phyloP scores from a whole-genome alignment of 2,888 invertebrate genomes.

The Apodemia duryi region DNA sequence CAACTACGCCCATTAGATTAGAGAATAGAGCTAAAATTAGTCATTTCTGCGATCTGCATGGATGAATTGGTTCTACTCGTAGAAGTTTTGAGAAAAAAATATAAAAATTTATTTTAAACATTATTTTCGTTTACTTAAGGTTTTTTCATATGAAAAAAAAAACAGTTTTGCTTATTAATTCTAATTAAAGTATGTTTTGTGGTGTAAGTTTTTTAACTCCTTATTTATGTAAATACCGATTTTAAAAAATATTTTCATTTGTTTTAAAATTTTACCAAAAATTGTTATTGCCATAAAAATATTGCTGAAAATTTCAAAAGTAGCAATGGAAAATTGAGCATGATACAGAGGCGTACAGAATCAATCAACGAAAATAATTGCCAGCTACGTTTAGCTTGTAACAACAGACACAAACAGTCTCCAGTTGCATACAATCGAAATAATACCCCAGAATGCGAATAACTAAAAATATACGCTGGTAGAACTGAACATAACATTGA shows the following conservation, averaged over 20 bases:
- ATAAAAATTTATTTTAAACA: background rate
- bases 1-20: slow-evolving; percentile 22
- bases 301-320: too few relatives aligned
- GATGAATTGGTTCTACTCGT: background rate
- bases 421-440: slow-evolving; percentile 8
- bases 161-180: too few relatives aligned
- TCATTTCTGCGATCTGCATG: background rate
- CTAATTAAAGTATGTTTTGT: too few relatives aligned
- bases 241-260: too few relatives aligned
- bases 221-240: too few relatives aligned
- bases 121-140: too few relatives aligned
- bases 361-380: background rate
- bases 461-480: slow-evolving; percentile 8
- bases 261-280: too few relatives aligned
- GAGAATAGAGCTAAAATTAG: slow-evolving; percentile 4
- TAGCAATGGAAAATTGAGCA: too few relatives aligned
- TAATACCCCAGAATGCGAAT: slow-evolving; percentile 4
- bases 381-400: slow-evolving; percentile 9
- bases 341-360: background rate
- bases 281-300: too few relatives aligned
- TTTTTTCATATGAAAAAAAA: too few relatives aligned
- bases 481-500: background rate
- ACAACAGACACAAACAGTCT: background rate
- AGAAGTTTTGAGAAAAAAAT: background rate
- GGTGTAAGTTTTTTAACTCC: too few relatives aligned